Evolutionary conservation across 35 echinoderm and acorn worm genomes (phyloP).

Genomic region (Heliocidaris erythrogramma): DNA sequence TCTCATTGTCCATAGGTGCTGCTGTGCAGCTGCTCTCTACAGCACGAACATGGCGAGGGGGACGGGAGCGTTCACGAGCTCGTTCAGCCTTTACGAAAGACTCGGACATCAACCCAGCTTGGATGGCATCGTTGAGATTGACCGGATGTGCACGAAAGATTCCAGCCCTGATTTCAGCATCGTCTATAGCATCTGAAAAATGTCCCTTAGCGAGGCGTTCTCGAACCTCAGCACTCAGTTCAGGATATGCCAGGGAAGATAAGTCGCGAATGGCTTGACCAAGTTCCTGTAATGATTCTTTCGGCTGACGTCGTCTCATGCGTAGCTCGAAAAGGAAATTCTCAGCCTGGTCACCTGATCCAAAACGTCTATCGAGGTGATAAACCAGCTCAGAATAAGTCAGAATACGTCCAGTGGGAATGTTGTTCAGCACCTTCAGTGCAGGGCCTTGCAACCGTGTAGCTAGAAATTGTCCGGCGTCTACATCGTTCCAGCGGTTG

Average conservation of each 20-base stretch:
- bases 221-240: not conserved
- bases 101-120: constrained; percentile 17
- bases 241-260: constrained; percentile 45
- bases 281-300: constrained; percentile 37
- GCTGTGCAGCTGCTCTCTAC: not conserved
- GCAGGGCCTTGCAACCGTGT: no score
- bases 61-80: not conserved
- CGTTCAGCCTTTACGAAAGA: not conserved
- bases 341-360: no score
- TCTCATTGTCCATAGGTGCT: no score
- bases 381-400: no score
- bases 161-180: constrained; percentile 44
- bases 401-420: no score
- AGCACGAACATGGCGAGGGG: not conserved
- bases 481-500: no score
- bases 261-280: constrained; percentile 52
- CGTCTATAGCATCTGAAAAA: constrained; percentile 53
- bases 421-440: no score
- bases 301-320: not conserved
- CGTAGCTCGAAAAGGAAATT: no score
- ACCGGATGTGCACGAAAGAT: constrained; percentile 40
- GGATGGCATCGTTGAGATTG: constrained; percentile 47
- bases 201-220: constrained; percentile 52
- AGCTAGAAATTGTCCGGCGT: no score
- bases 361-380: no score